A percentile compares a stretch with the other conserved stretches of the same genome.
phyloP scores from a whole-genome alignment of 35 echinoderm and acorn worm species.

The Amphiura filiformis region DNA sequence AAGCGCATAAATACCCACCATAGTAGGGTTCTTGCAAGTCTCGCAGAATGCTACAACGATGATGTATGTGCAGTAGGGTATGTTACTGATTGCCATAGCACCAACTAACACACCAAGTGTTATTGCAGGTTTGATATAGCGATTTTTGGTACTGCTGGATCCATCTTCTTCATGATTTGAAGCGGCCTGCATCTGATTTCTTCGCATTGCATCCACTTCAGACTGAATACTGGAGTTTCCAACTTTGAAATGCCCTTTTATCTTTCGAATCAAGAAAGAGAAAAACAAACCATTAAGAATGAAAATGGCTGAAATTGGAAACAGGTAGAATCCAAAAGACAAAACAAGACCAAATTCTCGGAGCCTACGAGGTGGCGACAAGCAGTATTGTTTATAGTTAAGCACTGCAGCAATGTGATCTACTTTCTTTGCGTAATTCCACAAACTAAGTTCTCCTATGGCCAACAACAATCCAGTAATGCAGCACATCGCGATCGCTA shows the following conservation, averaged over 20 bases:
- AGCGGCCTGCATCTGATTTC: background rate
- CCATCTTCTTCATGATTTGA: background rate
- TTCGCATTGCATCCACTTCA: background rate
- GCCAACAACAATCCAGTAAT: background rate
- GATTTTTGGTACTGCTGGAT: background rate
- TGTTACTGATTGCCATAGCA: background rate
- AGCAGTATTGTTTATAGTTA: background rate
- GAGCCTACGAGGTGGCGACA: background rate
- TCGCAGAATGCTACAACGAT: background rate
- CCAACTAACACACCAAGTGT: background rate
- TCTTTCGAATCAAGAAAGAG: background rate
- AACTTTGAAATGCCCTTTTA: background rate
- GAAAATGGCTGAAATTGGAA: background rate
- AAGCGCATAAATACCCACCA: background rate
- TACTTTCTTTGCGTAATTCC: background rate
- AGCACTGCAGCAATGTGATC: background rate
- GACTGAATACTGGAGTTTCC: background rate
- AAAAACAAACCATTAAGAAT: too few species aligned
- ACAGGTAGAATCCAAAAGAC: background rate
- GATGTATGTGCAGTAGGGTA: background rate
- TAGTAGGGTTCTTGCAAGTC: background rate
- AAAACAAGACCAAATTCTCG: background rate
- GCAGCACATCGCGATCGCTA: background rate
- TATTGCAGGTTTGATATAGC: background rate
- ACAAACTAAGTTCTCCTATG: background rate